Base-by-base conservation (phyloP, 1,140 invertebrate species). In the Ridgeia piscesae region DNA sequence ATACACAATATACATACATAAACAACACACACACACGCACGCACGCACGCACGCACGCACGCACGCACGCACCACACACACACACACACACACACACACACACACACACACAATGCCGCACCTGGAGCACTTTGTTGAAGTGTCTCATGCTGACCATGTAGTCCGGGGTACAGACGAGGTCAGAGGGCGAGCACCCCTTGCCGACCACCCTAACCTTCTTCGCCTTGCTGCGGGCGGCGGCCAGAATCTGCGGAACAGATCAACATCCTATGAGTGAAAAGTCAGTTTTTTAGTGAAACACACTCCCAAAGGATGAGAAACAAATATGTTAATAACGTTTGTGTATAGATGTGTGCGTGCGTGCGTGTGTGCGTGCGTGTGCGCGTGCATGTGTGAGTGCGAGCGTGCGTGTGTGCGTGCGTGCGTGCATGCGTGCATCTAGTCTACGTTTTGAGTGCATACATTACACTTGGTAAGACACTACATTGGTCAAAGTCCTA, bases 161-260 rank as follows among this genome's bases (percentile, higher is more conserved):
- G 92, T 95, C 96, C 91, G 94, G 93, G 11, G 95, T 95, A 92
- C 94, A 95, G 2, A 94, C 94, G 33, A 96, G 92, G 91, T 96
- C 95, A 17, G 95, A 95, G 2, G 95, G 95, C 8, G 96, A 96
- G 92, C 95, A 95, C 33, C 95, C 95, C 93, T 93, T 93, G 27
- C 96, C 96, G 92, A 95, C 94, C 21, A 96, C 94, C 92, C 94
- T 94, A 1, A 96, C 94, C 91, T 94, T 94, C 92, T 95, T 96
- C 2, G 93, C 94, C 48, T 95, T 94, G 34, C 93, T 90, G 92
- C 93, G 93, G 14, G 95, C 95, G 91, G 94, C 92, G 14, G 92
- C 88, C 34, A 96, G 91, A 91, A 96, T 95, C 95, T 95, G 17
- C 58, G 58, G 2, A 77, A 77, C 58, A 77, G 27, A 0, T 21